phyloP scores from a whole-genome alignment of 1,140 invertebrate species.

The Drosophila baimaii region DNA sequence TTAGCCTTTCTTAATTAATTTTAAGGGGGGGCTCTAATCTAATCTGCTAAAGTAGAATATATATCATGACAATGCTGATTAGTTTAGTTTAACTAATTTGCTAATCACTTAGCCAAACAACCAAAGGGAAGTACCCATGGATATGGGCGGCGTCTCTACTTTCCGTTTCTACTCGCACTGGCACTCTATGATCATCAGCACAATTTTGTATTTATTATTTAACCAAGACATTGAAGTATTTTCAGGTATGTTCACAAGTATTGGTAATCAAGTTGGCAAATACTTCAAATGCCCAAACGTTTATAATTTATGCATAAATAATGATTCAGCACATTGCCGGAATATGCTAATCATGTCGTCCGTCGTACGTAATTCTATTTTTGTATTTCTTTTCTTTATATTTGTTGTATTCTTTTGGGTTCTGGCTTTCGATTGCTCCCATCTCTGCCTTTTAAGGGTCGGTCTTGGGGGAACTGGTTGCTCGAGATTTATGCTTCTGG shows the following conservation, averaged over 20 bases:
- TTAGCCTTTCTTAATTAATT: not conserved
- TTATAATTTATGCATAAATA: conserved; percentile 38
- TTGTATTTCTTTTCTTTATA: not conserved
- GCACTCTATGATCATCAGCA: conserved; percentile 11
- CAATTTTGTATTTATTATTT: conserved; percentile 12
- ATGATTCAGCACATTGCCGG: conserved; percentile 28
- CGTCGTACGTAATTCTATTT: conserved; percentile 24
- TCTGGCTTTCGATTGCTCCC: not conserved
- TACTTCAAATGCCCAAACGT: conserved; percentile 6
- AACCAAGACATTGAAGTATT: conserved; percentile 12
- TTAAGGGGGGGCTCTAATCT: not conserved
- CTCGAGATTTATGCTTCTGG: conserved; percentile 1
- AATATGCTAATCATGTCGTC: conserved; percentile 34
- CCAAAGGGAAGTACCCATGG: not conserved
- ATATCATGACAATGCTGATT: not conserved
- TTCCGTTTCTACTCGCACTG: conserved; percentile 24
- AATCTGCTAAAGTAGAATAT: not conserved
- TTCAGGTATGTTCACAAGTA: not conserved
- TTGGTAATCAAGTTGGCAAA: conserved; percentile 18
- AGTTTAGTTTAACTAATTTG: no score
- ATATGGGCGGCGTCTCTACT: conserved; percentile 4
- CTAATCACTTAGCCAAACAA: not conserved
- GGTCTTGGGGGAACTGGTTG: not conserved
- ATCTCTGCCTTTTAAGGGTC: conserved; percentile 22
- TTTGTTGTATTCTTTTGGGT: not conserved